A percentile compares a stretch with the other conserved stretches of the same genome.
Conservation (phyloP, 2,888 invertebrate genomes). For the Abrostola tripartita region DNA sequence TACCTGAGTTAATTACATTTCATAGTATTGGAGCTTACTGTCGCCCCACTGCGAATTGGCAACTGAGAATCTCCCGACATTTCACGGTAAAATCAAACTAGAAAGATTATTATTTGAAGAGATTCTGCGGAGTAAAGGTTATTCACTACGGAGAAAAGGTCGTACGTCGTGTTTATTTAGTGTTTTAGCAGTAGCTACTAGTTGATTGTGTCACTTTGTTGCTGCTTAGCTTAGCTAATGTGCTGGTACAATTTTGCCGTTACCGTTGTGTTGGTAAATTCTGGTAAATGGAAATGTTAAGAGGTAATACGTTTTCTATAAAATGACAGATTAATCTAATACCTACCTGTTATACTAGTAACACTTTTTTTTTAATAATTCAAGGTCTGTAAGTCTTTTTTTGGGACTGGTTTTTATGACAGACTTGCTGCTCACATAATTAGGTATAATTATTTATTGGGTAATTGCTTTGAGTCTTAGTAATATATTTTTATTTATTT, state of each 20-base stretch:
- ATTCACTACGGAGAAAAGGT: slow-evolving; percentile 1
- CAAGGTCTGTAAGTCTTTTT: too few relatives aligned
- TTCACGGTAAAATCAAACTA: neutral
- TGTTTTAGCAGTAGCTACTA: neutral
- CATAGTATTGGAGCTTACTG: slow-evolving; percentile 76
- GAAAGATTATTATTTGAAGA: neutral
- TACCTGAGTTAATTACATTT: slow-evolving; percentile 86
- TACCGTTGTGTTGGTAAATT: slow-evolving; percentile 13
- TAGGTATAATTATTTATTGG: neutral
- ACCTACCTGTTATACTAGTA: neutral
- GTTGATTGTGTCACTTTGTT: slow-evolving; percentile 6
- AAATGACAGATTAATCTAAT: neutral
- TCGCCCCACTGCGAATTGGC: slow-evolving; percentile 55
- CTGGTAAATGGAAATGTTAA: too few relatives aligned
- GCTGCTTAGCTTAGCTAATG: neutral
- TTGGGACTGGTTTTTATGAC: too few relatives aligned
- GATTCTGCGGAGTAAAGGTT: slow-evolving; percentile 11
- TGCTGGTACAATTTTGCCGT: slow-evolving; percentile 11
- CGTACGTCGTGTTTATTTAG: slow-evolving; percentile 8
- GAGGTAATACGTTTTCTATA: too few relatives aligned
- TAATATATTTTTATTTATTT: too few relatives aligned
- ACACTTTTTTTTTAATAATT: too few relatives aligned
- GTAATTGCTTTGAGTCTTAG: too few relatives aligned
- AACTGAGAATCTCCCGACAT: slow-evolving; percentile 12
- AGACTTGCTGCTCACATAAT: too few relatives aligned